Evolutionary conservation across 2,888 invertebrate species (phyloP).

Genomic region (Meteorus colon): DNA sequence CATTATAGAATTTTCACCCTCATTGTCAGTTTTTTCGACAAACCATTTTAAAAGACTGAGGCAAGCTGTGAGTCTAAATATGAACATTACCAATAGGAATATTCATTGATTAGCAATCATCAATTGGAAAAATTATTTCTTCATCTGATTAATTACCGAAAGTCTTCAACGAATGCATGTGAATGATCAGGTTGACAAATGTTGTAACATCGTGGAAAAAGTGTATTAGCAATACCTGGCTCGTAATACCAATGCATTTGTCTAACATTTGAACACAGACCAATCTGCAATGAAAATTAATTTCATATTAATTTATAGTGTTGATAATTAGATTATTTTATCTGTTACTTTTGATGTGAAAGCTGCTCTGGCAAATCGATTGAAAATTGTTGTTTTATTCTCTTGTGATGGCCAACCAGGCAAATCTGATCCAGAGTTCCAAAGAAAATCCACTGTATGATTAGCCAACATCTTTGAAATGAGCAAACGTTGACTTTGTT

Average conservation of each 20-base stretch:
- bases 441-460: slow-evolving; percentile 89
- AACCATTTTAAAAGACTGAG: slow-evolving; percentile 88
- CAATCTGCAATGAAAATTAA: slow-evolving; percentile 72
- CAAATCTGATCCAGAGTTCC: slow-evolving; percentile 91
- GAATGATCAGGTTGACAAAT: slow-evolving; percentile 88
- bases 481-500: slow-evolving; percentile 63
- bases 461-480: slow-evolving; percentile 86
- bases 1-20: slow-evolving; percentile 77
- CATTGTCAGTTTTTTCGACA: slow-evolving; percentile 76
- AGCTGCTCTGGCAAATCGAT: slow-evolving; percentile 88
- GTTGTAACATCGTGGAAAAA: slow-evolving; percentile 91
- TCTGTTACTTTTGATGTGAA: slow-evolving; percentile 90
- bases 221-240: slow-evolving; percentile 84
- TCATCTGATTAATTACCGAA: slow-evolving; percentile 74
- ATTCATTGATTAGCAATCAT: neutral
- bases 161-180: slow-evolving; percentile 90
- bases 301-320: neutral
- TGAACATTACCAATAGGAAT: neutral
- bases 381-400: slow-evolving; percentile 81
- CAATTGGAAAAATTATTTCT: neutral
- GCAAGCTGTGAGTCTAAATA: slow-evolving; percentile 84
- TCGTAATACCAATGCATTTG: slow-evolving; percentile 92
- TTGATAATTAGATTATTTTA: neutral
- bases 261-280: slow-evolving; percentile 83
- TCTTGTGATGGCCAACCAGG: slow-evolving; percentile 80